Conservation (phyloP, 1,140 invertebrate genomes). For the Nilaparvata lugens region DNA sequence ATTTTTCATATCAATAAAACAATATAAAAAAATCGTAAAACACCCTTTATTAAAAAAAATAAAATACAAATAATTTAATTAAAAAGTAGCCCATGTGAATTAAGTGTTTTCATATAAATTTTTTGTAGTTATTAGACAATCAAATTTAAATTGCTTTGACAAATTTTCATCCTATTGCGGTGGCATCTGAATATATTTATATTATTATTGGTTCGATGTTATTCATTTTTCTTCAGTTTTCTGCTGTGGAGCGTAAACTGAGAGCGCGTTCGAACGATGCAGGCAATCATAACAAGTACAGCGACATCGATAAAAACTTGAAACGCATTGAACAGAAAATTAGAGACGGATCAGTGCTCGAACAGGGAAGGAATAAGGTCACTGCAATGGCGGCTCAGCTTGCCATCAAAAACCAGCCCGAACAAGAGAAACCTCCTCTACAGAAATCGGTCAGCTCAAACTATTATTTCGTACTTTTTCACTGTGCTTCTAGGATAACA, state of each 20-base stretch:
- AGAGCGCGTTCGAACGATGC: conserved; percentile 35
- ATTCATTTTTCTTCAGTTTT: conserved; percentile 47
- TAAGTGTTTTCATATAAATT: too few species aligned
- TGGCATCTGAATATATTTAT: neutral
- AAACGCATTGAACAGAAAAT: conserved; percentile 71
- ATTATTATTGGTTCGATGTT: neutral
- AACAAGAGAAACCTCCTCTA: conserved; percentile 38
- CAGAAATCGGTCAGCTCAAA: conserved; percentile 55
- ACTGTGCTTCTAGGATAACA: too few species aligned
- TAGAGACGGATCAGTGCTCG: conserved; percentile 62
- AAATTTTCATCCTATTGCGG: too few species aligned
- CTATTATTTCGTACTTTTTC: too few species aligned
- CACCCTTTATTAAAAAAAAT: too few species aligned
- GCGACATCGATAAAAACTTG: conserved; percentile 70
- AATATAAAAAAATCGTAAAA: too few species aligned
- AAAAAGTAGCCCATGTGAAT: too few species aligned
- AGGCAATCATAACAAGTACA: conserved; percentile 42
- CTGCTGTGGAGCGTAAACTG: conserved; percentile 58
- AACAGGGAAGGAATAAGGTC: conserved; percentile 69
- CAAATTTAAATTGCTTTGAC: too few species aligned
- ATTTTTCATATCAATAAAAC: too few species aligned
- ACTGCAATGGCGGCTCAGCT: conserved; percentile 76
- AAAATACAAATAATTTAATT: too few species aligned
- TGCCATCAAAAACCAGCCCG: conserved; percentile 48
- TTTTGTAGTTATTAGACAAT: too few species aligned